These are phyloP conservation scores for Carpatolechia fugitivella DNA, from an alignment of 2,888 invertebrate genomes.

Conservation along the genomic window DNA sequence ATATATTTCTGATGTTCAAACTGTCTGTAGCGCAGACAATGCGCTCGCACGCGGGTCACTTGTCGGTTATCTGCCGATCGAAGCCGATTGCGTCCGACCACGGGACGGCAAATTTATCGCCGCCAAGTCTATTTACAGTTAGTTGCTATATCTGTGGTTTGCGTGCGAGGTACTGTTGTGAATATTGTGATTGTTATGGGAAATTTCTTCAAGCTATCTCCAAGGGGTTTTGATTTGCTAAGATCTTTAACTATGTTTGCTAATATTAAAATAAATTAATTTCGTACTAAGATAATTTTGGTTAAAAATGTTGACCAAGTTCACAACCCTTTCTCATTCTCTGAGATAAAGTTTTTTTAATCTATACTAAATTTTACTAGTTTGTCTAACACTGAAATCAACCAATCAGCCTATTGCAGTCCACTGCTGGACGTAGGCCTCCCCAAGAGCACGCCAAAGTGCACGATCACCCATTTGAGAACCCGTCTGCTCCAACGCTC, in stretches of 20 bases:
- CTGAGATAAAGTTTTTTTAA: too few species aligned
- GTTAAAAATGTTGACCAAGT: too few species aligned
- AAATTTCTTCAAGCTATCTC: slow-evolving; percentile 2
- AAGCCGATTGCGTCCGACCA: slow-evolving; percentile 58
- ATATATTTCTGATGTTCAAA: slow-evolving; percentile 37
- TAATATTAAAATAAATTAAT: too few species aligned
- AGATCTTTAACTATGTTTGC: not conserved
- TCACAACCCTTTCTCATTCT: too few species aligned
- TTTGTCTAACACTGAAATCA: too few species aligned
- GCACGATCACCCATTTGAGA: too few species aligned
- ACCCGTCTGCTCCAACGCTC: too few species aligned
- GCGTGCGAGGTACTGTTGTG: slow-evolving; percentile 22
- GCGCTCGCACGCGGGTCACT: slow-evolving; percentile 68
- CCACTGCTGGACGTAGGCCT: too few species aligned
- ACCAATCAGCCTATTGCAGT: too few species aligned
- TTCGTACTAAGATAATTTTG: not conserved
- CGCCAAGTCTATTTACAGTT: slow-evolving; percentile 53
- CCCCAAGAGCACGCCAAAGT: too few species aligned
- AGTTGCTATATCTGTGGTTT: slow-evolving; percentile 48
- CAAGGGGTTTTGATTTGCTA: not conserved
- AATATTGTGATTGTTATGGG: slow-evolving; percentile 12
- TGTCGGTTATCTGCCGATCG: slow-evolving; percentile 68
- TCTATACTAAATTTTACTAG: too few species aligned
- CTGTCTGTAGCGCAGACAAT: slow-evolving; percentile 56
- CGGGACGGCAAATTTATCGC: slow-evolving; percentile 59